These are phyloP conservation scores for Natrix natrix DNA, from an alignment of 2,797 vertebrate genomes.

Conservation along the genomic window DNA sequence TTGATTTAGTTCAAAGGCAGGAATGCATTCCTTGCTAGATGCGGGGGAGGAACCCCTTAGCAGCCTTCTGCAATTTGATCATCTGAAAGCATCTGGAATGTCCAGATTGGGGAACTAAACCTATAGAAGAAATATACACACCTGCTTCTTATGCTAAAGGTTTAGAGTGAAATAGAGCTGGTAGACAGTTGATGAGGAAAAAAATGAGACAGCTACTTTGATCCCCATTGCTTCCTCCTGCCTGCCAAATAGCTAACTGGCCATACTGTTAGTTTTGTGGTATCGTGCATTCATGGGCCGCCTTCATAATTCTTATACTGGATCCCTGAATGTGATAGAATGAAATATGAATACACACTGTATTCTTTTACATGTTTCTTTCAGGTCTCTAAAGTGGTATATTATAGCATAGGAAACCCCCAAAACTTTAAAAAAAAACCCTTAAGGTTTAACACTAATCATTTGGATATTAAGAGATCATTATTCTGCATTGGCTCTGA, in stretches of 20 bases:
- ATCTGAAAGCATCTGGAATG: background rate
- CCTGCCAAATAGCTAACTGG: background rate
- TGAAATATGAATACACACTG: background rate
- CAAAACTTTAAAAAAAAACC: background rate
- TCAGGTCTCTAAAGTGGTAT: background rate
- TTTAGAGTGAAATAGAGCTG: background rate
- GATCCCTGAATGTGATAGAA: too few species aligned
- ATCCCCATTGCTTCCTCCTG: background rate
- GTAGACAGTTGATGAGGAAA: background rate
- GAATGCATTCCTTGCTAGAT: background rate
- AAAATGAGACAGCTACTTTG: background rate
- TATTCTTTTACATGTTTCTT: background rate
- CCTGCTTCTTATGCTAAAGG: too few species aligned
- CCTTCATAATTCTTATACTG: background rate
- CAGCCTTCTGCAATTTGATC: background rate
- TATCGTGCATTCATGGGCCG: background rate
- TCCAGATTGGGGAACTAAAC: background rate
- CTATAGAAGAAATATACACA: background rate
- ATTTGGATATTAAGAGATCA: background rate
- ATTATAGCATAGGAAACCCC: background rate
- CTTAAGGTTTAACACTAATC: background rate
- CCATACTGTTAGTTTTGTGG: background rate
- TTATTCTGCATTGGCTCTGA: background rate
- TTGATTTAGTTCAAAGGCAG: background rate
- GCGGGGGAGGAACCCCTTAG: fast-evolving